phyloP scores from a whole-genome alignment of 2,888 invertebrate species.

The Cistogaster globosa region DNA sequence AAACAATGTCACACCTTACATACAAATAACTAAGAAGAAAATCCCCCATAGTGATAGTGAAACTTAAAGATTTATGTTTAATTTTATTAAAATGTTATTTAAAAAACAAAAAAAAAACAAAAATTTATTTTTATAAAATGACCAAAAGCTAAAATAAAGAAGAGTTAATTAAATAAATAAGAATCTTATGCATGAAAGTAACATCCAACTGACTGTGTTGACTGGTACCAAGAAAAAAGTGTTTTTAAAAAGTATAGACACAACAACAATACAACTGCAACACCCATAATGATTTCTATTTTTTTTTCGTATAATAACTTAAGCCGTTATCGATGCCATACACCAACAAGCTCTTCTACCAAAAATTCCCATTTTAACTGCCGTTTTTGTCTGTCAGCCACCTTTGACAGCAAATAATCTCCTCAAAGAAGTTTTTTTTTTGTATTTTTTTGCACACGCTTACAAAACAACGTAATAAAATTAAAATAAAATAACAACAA shows the following conservation, averaged over 20 bases:
- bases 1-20: not conserved
- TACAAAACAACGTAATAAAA: constrained; percentile 27
- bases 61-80: constrained; percentile 5
- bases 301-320: constrained; percentile 36
- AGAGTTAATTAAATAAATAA: constrained; percentile 23
- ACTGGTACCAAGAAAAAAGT: not conserved
- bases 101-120: not conserved
- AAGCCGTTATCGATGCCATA: constrained; percentile 44
- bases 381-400: constrained; percentile 53
- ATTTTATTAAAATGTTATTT: not conserved
- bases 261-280: constrained; percentile 47
- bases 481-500: constrained; percentile 14
- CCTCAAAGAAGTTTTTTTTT: constrained; percentile 25
- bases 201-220: not conserved
- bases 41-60: constrained; percentile 24
- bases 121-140: constrained; percentile 9
- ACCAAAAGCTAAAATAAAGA: constrained; percentile 1
- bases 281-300: constrained; percentile 62
- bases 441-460: not conserved
- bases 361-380: constrained; percentile 37
- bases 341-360: not conserved
- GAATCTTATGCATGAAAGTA: constrained; percentile 31
- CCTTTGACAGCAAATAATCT: constrained; percentile 65
- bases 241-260: not conserved
- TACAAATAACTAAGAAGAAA: not conserved